phyloP scores from a whole-genome alignment of 2,888 invertebrate species.

The Trichopria drosophilae region DNA sequence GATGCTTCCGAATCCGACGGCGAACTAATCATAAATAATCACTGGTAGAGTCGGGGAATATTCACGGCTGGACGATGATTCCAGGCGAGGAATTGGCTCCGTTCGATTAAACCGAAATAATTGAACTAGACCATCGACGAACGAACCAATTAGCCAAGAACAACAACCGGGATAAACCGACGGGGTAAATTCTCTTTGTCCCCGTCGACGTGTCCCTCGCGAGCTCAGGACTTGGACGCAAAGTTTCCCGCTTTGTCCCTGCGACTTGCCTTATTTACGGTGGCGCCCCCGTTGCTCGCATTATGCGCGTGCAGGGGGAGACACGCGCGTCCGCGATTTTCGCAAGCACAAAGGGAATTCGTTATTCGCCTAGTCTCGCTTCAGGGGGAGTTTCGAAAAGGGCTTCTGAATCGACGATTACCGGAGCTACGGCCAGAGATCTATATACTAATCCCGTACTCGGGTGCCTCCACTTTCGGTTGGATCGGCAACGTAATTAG shows the following conservation, averaged over 20 bases:
- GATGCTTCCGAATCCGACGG: too few species aligned
- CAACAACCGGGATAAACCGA: slow-evolving; percentile 21
- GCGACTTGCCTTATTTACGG: background rate
- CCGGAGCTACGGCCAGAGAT: too few species aligned
- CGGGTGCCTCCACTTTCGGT: slow-evolving; percentile 27
- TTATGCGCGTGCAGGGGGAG: too few species aligned
- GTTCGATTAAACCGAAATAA: too few species aligned
- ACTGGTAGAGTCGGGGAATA: too few species aligned
- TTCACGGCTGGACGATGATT: too few species aligned
- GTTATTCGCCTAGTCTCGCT: slow-evolving; percentile 26
- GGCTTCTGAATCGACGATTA: slow-evolving; percentile 32
- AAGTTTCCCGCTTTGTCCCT: background rate
- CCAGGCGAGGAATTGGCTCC: too few species aligned
- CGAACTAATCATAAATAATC: too few species aligned
- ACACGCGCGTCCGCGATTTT: too few species aligned
- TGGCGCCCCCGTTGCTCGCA: too few species aligned
- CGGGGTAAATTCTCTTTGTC: background rate
- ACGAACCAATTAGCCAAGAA: slow-evolving; percentile 30
- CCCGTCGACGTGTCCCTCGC: background rate
- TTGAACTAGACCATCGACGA: too few species aligned
- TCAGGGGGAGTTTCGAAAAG: slow-evolving; percentile 1
- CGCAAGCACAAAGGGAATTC: slow-evolving; percentile 27
- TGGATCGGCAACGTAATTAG: slow-evolving; percentile 18
- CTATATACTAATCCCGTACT: too few species aligned
- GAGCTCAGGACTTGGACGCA: background rate